Conservation (phyloP, 2,888 invertebrate genomes). For the Drosophila mimica region DNA sequence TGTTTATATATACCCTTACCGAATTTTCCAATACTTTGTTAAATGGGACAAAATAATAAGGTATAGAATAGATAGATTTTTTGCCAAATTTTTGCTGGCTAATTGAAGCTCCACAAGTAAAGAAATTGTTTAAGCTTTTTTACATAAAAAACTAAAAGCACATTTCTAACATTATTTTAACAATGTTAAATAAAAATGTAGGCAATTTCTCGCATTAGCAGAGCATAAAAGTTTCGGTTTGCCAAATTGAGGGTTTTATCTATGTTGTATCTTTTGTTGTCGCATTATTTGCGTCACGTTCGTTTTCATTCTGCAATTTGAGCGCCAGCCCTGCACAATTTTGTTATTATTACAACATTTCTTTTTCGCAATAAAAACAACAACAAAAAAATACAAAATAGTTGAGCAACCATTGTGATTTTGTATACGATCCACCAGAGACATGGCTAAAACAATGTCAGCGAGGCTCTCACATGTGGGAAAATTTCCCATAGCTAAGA, state of each 20-base stretch:
- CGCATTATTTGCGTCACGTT: conserved; percentile 71
- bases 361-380: conserved; percentile 50
- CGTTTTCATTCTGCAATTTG: conserved; percentile 69
- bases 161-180: neutral
- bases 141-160: neutral
- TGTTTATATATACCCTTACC: conserved; percentile 7
- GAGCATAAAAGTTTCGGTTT: conserved; percentile 31
- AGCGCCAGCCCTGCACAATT: conserved; percentile 64
- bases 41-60: neutral
- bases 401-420: conserved; percentile 63
- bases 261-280: conserved; percentile 32
- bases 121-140: neutral
- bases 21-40: neutral
- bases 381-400: conserved; percentile 34
- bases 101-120: too few relatives aligned
- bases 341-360: conserved; percentile 75
- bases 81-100: neutral
- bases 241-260: neutral
- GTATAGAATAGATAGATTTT: neutral
- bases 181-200: too few relatives aligned
- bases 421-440: conserved; percentile 17
- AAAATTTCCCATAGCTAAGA: conserved; percentile 56
- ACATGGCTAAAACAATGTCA: conserved; percentile 54
- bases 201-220: conserved; percentile 7
- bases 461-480: conserved; percentile 53